Evolutionary conservation across 2,113 vertebrate genomes (phyloP), one percentile per base, ranked within the genome.

Genomic region (Pelvicachromis taeniatus): DNA sequence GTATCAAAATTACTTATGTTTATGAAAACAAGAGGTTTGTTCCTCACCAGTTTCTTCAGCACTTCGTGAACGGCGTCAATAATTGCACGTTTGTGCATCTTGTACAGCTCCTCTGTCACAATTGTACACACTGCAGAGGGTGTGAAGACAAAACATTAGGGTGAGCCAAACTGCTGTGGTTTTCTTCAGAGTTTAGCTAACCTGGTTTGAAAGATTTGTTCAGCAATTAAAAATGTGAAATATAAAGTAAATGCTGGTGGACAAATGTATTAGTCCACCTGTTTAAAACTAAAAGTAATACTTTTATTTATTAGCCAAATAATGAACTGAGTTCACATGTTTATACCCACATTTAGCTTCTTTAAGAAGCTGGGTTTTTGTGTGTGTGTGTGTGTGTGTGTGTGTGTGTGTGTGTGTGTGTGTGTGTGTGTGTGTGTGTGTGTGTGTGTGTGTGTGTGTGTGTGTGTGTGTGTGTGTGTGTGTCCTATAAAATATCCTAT

Each of bases 21-120:
- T n/a, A 48, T 4, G 9, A 75, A 3, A 50, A 75, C 21, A 11
- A 13, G 33, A 38, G 4, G 23, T 52, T 33, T 13, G 9, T 35
- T 48, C n/a, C 81, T 86, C 79, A 96, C 96, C 94, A 96, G 85
- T 33, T 21, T 81, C n/a, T 80, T 87, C n/a, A 89, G 84, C n/a
- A 93, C 89, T 5, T 79, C 1, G 31, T 89, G 26, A 38, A 96
- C 87, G 0, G 87, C 89, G 0, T 91, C 84, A 3, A 9, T 5
- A 1, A 96, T 80, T 1, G 11, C 19, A 9, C 45, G 78, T 61
- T 89, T 88, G 91, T 95, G 94, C 11, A 78, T 35, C n/a, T 92
- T 77, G 21, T 77, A 93, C 42, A 95, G 80, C 10, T 77, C 42
- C 23, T 95, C 92, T 10, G 92, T 93, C 33, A 52, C 75, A 1